phyloP scores from a whole-genome alignment of 64 coral and sea anemone genomes.

The Trachythela sp. region DNA sequence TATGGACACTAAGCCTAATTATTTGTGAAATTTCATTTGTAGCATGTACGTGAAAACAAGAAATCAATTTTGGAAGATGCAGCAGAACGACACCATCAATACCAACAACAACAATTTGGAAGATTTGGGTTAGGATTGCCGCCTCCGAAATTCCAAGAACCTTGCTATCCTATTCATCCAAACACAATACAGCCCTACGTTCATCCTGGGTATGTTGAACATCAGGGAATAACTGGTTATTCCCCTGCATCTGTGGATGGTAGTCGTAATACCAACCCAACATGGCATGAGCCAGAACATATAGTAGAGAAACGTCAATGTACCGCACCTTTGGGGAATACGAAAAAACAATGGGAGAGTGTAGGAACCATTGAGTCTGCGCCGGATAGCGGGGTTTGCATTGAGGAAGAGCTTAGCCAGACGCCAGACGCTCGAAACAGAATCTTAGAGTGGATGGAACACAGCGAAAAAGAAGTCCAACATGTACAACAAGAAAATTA shows the following conservation, averaged over 20 bases:
- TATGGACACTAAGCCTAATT: too few relatives aligned
- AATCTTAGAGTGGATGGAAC: neutral
- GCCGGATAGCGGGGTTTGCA: neutral
- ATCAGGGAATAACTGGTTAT: neutral
- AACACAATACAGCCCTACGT: neutral
- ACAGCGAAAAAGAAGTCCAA: neutral
- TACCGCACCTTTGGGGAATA: neutral
- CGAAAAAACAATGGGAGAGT: constrained; percentile 19
- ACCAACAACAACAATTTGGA: constrained; percentile 20
- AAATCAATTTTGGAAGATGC: constrained; percentile 23
- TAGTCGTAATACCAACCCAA: neutral
- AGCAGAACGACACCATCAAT: constrained; percentile 1
- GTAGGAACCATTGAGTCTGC: constrained; percentile 6
- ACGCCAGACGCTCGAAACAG: neutral
- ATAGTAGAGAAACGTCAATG: neutral
- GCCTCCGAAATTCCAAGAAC: neutral
- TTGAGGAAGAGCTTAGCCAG: neutral
- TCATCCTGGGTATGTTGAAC: neutral
- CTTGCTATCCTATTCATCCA: neutral
- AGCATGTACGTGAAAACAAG: neutral
- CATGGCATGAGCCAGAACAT: neutral
- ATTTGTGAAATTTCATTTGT: neutral
- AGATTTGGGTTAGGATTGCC: neutral
- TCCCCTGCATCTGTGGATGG: neutral
- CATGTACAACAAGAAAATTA: neutral